Percentiles rank a stretch among this genome's conserved stretches.
Evolutionary conservation across 1,140 invertebrate species (phyloP).

Genomic region (Drosophila guanche): DNA sequence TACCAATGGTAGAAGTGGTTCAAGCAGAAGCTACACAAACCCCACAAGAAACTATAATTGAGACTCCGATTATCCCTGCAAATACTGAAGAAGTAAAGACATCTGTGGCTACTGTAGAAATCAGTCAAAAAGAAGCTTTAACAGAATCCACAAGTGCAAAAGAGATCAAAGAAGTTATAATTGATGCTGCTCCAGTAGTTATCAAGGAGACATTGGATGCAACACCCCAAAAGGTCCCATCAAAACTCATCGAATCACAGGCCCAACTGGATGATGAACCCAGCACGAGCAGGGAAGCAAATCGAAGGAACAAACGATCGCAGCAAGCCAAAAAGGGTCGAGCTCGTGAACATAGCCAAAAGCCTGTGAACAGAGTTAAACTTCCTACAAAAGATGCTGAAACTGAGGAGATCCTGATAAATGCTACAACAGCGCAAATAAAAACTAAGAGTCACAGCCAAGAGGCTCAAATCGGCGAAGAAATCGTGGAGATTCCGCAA

Average conservation of each 20-base stretch:
- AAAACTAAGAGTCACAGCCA: not conserved
- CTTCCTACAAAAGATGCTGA: slow-evolving; percentile 7
- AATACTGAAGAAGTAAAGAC: slow-evolving; percentile 9
- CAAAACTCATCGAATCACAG: not conserved
- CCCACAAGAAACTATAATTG: not conserved
- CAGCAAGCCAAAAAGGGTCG: slow-evolving; percentile 40
- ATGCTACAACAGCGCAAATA: not conserved
- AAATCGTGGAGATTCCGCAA: not conserved
- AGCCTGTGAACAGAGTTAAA: slow-evolving; percentile 34
- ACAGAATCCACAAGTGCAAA: not conserved
- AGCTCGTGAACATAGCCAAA: slow-evolving; percentile 57
- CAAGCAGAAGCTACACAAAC: not conserved
- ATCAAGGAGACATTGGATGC: no score
- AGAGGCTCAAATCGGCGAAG: not conserved
- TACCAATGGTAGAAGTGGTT: not conserved
- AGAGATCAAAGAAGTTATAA: not conserved
- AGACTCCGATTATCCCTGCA: not conserved
- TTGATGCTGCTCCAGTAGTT: not conserved
- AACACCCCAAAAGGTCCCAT: not conserved
- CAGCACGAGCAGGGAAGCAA: slow-evolving; percentile 49
- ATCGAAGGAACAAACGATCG: slow-evolving; percentile 41
- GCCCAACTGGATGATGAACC: slow-evolving; percentile 41
- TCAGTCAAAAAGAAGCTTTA: not conserved
- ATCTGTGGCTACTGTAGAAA: not conserved
- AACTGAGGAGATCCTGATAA: not conserved